phyloP scores from a whole-genome alignment of 2,888 invertebrate genomes.

The Dioctria linearis region DNA sequence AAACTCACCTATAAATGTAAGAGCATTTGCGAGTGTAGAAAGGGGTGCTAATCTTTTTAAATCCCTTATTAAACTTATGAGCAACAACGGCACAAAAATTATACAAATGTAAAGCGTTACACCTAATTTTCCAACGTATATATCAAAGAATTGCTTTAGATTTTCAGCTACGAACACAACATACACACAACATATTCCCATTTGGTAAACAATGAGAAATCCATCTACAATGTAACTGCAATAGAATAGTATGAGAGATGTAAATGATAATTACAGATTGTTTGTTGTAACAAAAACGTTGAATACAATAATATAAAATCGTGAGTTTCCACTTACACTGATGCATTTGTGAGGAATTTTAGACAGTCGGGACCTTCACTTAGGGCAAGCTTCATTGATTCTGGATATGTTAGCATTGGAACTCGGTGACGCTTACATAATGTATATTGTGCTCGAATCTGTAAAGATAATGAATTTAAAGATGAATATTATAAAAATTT shows the following conservation, averaged over 20 bases:
- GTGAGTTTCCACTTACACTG: conserved; percentile 67
- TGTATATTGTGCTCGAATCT: conserved; percentile 74
- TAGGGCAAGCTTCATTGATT: conserved; percentile 85
- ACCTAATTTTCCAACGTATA: conserved; percentile 65
- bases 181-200: conserved; percentile 92
- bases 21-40: conserved; percentile 85
- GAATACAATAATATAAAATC: not conserved
- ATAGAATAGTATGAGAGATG: conserved; percentile 60
- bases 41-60: conserved; percentile 87
- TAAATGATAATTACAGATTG: not conserved
- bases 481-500: conserved; percentile 20
- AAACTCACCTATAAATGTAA: conserved; percentile 77
- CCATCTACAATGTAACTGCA: conserved; percentile 78
- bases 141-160: conserved; percentile 73
- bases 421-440: conserved; percentile 78
- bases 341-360: conserved; percentile 75
- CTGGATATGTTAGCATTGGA: conserved; percentile 87
- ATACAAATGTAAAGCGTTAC: conserved; percentile 78
- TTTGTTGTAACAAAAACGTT: too few species aligned
- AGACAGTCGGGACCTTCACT: conserved; percentile 80
- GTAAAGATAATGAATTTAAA: conserved; percentile 62
- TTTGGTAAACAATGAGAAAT: conserved; percentile 85
- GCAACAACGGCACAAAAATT: conserved; percentile 78
- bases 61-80: conserved; percentile 82
- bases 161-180: conserved; percentile 84